These are phyloP conservation scores for Meganola albula DNA, from an alignment of 2,888 invertebrate species.

Conservation along the genomic window DNA sequence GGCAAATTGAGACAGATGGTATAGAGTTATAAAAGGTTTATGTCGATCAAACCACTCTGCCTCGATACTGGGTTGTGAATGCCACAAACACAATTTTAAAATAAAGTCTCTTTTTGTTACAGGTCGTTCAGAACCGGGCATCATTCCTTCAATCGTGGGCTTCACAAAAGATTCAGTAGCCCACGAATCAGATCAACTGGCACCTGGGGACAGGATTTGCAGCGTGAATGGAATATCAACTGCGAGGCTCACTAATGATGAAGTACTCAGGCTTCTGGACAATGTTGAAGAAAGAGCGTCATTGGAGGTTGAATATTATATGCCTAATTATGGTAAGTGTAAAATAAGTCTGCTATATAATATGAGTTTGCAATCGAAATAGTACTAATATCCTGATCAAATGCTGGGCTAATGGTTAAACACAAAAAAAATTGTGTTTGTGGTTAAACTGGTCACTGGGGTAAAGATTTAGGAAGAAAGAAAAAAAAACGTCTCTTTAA, in stretches of 20 bases:
- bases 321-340: conserved; percentile 89
- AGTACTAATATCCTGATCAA: too few species aligned
- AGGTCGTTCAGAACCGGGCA: conserved; percentile 84
- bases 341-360: too few species aligned
- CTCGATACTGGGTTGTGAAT: too few species aligned
- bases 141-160: conserved; percentile 81
- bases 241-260: conserved; percentile 84
- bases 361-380: too few species aligned
- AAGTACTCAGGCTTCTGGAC: conserved; percentile 85
- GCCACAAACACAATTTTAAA: neutral
- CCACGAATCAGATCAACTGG: conserved; percentile 84
- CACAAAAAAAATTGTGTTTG: too few species aligned
- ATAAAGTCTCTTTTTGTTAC: conserved; percentile 26
- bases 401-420: too few species aligned
- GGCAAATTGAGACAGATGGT: too few species aligned
- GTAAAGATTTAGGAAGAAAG: too few species aligned
- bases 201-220: conserved; percentile 87
- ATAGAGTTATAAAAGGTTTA: too few species aligned
- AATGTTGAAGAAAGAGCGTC: conserved; percentile 85
- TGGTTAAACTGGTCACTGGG: too few species aligned
- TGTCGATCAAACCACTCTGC: too few species aligned
- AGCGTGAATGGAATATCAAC: conserved; percentile 90
- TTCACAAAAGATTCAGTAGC: conserved; percentile 84
- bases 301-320: conserved; percentile 90
- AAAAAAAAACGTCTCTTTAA: too few species aligned